Evolutionary conservation across 2,797 vertebrate genomes (phyloP), one percentile per base, ranked within the genome.

Genomic region (Fistularia tabacaria): DNA sequence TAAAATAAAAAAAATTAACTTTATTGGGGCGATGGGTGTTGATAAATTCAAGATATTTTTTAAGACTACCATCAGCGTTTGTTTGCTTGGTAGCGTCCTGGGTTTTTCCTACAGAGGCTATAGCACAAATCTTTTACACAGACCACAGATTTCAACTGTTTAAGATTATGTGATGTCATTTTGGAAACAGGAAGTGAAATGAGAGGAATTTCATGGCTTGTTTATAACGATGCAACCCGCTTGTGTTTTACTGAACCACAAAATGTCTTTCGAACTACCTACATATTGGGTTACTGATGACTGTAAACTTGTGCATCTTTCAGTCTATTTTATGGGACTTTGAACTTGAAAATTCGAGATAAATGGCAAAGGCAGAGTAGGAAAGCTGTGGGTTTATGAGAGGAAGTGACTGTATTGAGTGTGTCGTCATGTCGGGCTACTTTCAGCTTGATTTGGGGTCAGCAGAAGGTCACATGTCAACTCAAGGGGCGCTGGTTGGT

Each of bases 1-100:
- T 46, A 55, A 46, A 51, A 15, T 9, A 64, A 65, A 15, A 82
- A 51, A 79, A 67, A 88, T 83, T 83, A 68, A 78, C 70, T 83
- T 90, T 85, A 77, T 78, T 14, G 59, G 73, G 79, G 57, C 53
- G 57, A 53, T 53, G 87, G 88, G 81, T 82, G 89, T 84, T 61
- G 85, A 78, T 58, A 84, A 86, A 89, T 85, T 74, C 74, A 52
- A 80, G 71, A 64, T 85, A 87, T 90, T 93, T 94, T 93, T 91
- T 91, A 80, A 86, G 77, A 87, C 80, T 80, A 82, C 79, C 43
- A 39, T 79, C 81, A 73, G 69, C 57, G 10, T 72, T 73, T 69
- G 77, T 74, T 76, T 70, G 57, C 67, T 60, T 8, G 64, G 85
- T 86, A 79, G 84, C 66, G 77, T 76, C 79, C 77, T 86, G 86